phyloP scores from a whole-genome alignment of 92 coral and sea anemone species.

The Desmophyllum pertusum region DNA sequence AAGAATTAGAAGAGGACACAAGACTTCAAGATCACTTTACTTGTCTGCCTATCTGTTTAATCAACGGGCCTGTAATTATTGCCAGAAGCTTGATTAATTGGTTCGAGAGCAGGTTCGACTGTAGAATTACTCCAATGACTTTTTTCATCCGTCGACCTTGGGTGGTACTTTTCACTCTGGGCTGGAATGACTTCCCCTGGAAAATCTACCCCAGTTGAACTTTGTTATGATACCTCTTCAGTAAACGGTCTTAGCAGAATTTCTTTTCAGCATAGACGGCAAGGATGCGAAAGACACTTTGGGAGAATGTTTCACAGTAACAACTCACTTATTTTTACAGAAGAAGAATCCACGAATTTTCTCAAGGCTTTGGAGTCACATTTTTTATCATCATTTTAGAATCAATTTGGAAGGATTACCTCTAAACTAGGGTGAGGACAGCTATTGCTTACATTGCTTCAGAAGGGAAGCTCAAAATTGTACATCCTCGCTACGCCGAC shows the following conservation, averaged over 20 bases:
- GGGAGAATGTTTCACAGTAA: conserved; percentile 73
- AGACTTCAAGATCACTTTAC: conserved; percentile 48
- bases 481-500: conserved; percentile 67
- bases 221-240: conserved; percentile 75
- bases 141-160: conserved; percentile 84
- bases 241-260: conserved; percentile 73
- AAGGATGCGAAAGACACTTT: conserved; percentile 75
- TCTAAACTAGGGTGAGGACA: conserved; percentile 75
- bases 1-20: conserved; percentile 34
- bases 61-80: conserved; percentile 75
- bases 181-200: conserved; percentile 71
- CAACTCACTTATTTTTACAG: conserved; percentile 74
- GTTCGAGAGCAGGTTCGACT: conserved; percentile 84
- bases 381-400: conserved; percentile 93
- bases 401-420: conserved; percentile 70
- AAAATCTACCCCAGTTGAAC: conserved; percentile 61
- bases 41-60: conserved; percentile 81
- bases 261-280: conserved; percentile 64
- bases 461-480: conserved; percentile 87
- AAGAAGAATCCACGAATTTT: conserved; percentile 74
- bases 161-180: conserved; percentile 92
- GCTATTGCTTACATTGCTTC: conserved; percentile 78
- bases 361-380: conserved; percentile 81
- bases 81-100: conserved; percentile 62
- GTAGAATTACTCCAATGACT: conserved; percentile 71